Percentiles rank a stretch among this genome's conserved stretches.
phyloP scores from a whole-genome alignment of 2,888 invertebrate species.

The Phorcus lineatus region DNA sequence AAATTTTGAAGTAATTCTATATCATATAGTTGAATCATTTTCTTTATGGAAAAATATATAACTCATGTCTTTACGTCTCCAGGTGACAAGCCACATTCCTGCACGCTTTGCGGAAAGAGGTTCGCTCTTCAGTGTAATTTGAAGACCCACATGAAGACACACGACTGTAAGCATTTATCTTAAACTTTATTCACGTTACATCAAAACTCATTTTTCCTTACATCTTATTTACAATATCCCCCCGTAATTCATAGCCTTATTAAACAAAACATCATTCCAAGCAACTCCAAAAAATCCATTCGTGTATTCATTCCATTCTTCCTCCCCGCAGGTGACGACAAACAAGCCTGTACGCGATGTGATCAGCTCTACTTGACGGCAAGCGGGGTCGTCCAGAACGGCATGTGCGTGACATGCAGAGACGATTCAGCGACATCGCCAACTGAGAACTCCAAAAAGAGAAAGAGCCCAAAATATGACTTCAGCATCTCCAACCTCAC shows the following conservation, averaged over 20 bases:
- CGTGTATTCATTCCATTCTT: too few relatives aligned
- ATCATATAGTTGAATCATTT: not conserved
- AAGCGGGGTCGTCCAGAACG: not conserved
- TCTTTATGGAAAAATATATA: not conserved
- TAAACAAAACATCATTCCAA: too few relatives aligned
- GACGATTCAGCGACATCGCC: not conserved
- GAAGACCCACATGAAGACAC: constrained; percentile 85
- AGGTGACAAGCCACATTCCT: constrained; percentile 86
- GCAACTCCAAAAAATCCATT: too few relatives aligned
- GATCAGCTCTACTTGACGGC: not conserved
- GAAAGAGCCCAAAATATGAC: constrained; percentile 43
- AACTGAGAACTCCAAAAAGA: not conserved
- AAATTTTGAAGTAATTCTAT: too few relatives aligned
- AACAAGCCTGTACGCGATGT: constrained; percentile 19
- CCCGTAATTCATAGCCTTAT: too few relatives aligned
- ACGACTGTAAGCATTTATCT: constrained; percentile 79
- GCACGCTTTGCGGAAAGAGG: constrained; percentile 82
- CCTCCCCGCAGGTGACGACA: constrained; percentile 9
- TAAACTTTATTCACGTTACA: too few relatives aligned
- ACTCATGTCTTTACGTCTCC: constrained; percentile 50
- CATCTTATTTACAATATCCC: too few relatives aligned
- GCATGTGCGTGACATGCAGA: constrained; percentile 21
- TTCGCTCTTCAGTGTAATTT: constrained; percentile 85
- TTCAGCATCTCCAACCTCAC: constrained; percentile 65
- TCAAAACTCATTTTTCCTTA: too few relatives aligned